Evolutionary conservation across 1,140 invertebrate genomes (phyloP).

Genomic region (Diachasmimorpha longicaudata): DNA sequence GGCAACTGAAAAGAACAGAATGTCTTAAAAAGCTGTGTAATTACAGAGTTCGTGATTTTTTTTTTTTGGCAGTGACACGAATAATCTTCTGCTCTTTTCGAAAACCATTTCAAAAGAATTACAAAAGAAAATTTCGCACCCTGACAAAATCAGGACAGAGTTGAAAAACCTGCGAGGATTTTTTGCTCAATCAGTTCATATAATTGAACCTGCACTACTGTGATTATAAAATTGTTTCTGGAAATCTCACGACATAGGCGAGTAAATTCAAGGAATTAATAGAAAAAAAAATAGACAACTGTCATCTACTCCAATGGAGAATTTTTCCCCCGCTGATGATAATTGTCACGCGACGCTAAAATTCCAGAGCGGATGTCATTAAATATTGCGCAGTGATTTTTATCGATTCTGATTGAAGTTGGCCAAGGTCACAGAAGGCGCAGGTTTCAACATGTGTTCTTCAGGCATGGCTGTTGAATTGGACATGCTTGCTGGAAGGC

Average conservation of each 20-base stretch:
- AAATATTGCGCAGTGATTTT: slow-evolving; percentile 26
- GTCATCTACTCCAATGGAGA: too few species aligned
- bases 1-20: slow-evolving; percentile 64
- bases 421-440: slow-evolving; percentile 39
- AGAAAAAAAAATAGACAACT: too few species aligned
- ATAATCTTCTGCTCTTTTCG: too few species aligned
- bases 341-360: background rate
- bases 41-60: too few species aligned
- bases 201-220: too few species aligned
- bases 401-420: slow-evolving; percentile 30
- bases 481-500: background rate
- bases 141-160: background rate
- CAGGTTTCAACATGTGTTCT: slow-evolving; percentile 8
- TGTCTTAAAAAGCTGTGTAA: background rate
- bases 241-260: too few species aligned
- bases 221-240: too few species aligned
- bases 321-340: background rate
- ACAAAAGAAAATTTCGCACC: too few species aligned
- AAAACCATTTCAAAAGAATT: too few species aligned
- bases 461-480: background rate
- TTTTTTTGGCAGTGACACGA: too few species aligned
- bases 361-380: background rate
- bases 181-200: too few species aligned
- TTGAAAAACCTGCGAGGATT: background rate
- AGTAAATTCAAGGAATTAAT: too few species aligned